A percentile compares a stretch with the other conserved stretches of the same genome.
These are phyloP conservation scores for Zaprionus obscuricornis DNA, from an alignment of 2,888 invertebrate species.

Conservation along the genomic window DNA sequence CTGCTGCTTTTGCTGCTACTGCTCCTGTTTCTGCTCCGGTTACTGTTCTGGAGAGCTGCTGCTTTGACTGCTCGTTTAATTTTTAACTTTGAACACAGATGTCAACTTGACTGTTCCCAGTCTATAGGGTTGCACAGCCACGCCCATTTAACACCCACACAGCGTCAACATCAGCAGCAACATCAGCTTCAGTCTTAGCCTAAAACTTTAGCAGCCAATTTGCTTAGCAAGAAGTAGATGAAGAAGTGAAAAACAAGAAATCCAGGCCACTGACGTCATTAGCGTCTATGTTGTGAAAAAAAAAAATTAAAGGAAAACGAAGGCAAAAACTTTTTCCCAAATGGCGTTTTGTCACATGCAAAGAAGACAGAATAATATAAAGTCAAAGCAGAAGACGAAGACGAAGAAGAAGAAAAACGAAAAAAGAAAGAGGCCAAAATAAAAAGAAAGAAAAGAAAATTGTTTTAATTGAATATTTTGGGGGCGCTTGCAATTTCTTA, in stretches of 20 bases:
- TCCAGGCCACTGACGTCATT: conserved; percentile 68
- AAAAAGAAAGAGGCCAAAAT: conserved; percentile 3
- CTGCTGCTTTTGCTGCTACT: conserved; percentile 6
- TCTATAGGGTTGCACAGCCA: conserved; percentile 25
- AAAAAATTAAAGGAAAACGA: not conserved
- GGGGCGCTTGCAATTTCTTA: conserved; percentile 48
- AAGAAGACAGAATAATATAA: conserved; percentile 26
- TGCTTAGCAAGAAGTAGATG: conserved; percentile 46
- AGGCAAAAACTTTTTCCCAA: conserved; percentile 59
- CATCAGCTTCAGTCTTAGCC: not conserved
- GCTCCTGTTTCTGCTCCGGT: no score
- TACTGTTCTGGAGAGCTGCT: no score
- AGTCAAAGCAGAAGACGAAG: no score
- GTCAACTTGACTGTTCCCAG: conserved; percentile 57
- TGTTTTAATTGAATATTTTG: conserved; percentile 73
- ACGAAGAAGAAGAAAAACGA: no score
- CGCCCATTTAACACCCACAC: conserved; percentile 4
- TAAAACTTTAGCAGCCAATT: conserved; percentile 60
- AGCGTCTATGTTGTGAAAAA: conserved; percentile 45
- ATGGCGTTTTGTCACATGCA: conserved; percentile 72
- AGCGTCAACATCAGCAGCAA: not conserved
- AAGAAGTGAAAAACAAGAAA: conserved; percentile 2
- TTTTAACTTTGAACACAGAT: conserved; percentile 76
- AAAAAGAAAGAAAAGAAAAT: conserved; percentile 37
- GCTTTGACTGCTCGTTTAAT: conserved; percentile 57